Evolutionary conservation across 2,888 invertebrate species (phyloP), one percentile per base, ranked within the genome.

Genomic region (Empis livida): DNA sequence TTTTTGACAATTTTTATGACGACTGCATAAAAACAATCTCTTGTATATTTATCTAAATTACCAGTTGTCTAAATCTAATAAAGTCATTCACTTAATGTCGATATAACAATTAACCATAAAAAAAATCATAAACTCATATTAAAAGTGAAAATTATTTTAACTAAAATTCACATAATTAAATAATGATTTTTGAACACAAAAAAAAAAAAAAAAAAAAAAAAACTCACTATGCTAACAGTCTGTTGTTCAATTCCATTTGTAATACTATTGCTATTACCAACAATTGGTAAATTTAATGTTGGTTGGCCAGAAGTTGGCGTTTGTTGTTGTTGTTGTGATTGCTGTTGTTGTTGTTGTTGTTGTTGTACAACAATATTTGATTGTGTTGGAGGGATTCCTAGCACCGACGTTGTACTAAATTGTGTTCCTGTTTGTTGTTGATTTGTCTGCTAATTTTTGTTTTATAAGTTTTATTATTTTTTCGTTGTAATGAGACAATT

Each of bases 231-330:
- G 35, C 35, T 35, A 35, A 35, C 35, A n/a, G 13, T 35, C 17
- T 60, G 61, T 45, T 57, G 58, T 53, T 59, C 59, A 52, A 60
- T 57, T 57, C 57, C 59, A 56, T 57, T 61, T 52, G 60, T 51
- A 49, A 59, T 56, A 53, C 56, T 57, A 52, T 53, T 56, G 51
- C n/a, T 35, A n/a, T n/a, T 35, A 35, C 35, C 35, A 35, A n/a
- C 13, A 5, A n/a, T 35, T 35, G 35, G 13, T 35, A n/a, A n/a
- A 35, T n/a, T n/a, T 35, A 35, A 35, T 35, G n/a, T n/a, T 13
- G 13, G 35, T 5, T 35, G 35, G 23, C 8, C 23, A n/a, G 35
- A 35, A 13, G 42, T 42, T 23, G 42, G 17, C 20, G 40, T 14
- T 14, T 38, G 10, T 14, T 32, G 17, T 23, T 23, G 5, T 14